Base-by-base conservation (phyloP, 2,113 vertebrate species). In the Gambusia holbrooki region DNA sequence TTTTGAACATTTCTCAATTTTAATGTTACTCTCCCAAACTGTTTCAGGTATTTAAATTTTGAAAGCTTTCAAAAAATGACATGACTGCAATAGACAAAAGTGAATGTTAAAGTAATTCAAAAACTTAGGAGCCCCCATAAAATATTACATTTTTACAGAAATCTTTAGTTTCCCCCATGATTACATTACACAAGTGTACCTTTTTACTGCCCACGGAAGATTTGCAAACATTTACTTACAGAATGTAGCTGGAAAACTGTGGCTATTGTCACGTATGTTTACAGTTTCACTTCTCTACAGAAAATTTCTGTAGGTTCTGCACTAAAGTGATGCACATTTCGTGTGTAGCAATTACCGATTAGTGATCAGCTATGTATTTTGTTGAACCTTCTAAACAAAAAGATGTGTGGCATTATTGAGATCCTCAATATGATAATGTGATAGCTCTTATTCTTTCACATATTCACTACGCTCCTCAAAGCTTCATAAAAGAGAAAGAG, bases 301-400 rank as follows among this genome's bases (percentile, higher is more conserved):
- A 27, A 63, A 48, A 81, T 1, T 42, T 35, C 25, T 5, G 62
- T 48, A 10, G 3, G 30, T 45, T 66, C 25, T n/a, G 30, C 51
- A 66, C 35, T 25, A 30, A n/a, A 3, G 28, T 32, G 37, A 79
- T 37, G 54, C 3, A 67, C 74, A 58, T 28, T 45, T 67, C 22
- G 8, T 70, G 28, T 40, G 66, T 73, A 29, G 51, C 15, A 45
- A 51, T 29, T 19, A 71, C 29, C 45, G 66, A 61, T 37, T 35
- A 82, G 54, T 72, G 33, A 83, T 80, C 61, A 40, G 42, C 17
- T 77, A 60, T 62, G 35, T 13, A 62, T 67, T 80, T 73, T 73
- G 69, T 30, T 19, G 77, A 17, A 54, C 45, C 62, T 48, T 73
- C 45, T 69, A 25, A 14, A 25, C 32, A n/a, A 25, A 65, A 19